phyloP scores from a whole-genome alignment of 1,140 invertebrate species.

The Diorhabda elongata region DNA sequence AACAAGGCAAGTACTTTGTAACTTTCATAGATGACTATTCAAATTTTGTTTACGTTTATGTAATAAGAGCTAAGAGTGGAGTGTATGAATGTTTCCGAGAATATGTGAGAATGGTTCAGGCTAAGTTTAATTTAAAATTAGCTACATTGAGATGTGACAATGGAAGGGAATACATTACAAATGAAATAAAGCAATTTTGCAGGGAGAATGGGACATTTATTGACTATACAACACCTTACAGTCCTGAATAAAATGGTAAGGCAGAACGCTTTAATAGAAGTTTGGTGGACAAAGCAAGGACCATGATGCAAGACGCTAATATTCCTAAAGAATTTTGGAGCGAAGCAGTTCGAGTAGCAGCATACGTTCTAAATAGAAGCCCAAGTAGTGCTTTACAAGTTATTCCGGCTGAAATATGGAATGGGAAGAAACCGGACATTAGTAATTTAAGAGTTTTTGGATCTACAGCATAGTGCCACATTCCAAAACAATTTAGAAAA shows the following conservation, averaged over 20 bases:
- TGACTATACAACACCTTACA: slow-evolving; percentile 42
- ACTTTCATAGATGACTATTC: slow-evolving; percentile 34
- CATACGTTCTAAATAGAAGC: background rate
- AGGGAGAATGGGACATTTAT: slow-evolving; percentile 29
- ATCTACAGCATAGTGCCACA: slow-evolving; percentile 34
- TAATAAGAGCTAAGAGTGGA: background rate
- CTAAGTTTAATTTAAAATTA: too few species aligned
- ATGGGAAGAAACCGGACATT: slow-evolving; percentile 33
- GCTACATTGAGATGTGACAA: slow-evolving; percentile 23
- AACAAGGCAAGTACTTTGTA: slow-evolving; percentile 42
- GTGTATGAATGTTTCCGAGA: slow-evolving; percentile 20
- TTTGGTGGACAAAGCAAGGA: slow-evolving; percentile 46
- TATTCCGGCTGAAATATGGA: slow-evolving; percentile 29
- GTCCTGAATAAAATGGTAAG: slow-evolving; percentile 53
- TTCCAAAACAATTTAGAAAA: slow-evolving; percentile 30
- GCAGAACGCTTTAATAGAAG: slow-evolving; percentile 50
- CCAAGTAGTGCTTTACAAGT: background rate
- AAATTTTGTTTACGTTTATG: slow-evolving; percentile 22
- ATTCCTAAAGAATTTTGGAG: slow-evolving; percentile 28
- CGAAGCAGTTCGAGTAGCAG: slow-evolving; percentile 23
- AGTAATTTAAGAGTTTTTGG: slow-evolving; percentile 39
- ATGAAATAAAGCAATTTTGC: slow-evolving; percentile 31
- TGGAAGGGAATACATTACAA: slow-evolving; percentile 31
- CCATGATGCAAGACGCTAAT: slow-evolving; percentile 30
- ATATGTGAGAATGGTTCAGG: background rate